These are phyloP conservation scores for Stichodactyla helianthus DNA, from an alignment of 64 coral and sea anemone genomes.

Conservation along the genomic window DNA sequence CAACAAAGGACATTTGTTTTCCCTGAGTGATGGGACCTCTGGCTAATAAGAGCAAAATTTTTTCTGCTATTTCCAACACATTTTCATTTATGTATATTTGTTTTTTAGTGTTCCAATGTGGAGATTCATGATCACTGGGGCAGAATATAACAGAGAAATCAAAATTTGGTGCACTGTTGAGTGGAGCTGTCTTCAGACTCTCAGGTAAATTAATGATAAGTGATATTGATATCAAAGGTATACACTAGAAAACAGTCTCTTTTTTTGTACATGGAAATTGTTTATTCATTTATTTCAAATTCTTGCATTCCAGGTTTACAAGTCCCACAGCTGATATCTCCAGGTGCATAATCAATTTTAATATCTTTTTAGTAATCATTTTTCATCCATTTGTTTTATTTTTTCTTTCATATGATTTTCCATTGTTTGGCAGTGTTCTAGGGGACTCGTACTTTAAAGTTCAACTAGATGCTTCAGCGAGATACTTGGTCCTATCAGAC, in stretches of 20 bases:
- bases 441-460: conserved; percentile 69
- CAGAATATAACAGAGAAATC: conserved; percentile 79
- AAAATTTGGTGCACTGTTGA: conserved; percentile 96
- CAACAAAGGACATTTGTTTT: too few species aligned
- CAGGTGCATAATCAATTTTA: background rate
- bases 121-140: conserved; percentile 94
- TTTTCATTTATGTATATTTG: background rate
- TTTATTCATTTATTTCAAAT: background rate
- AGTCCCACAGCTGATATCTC: conserved; percentile 20
- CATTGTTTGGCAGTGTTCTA: conserved; percentile 28
- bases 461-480: conserved; percentile 73
- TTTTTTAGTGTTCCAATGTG: conserved; percentile 77
- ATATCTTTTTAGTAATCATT: background rate
- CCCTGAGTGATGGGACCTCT: too few species aligned
- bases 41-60: too few species aligned
- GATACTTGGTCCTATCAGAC: conserved; percentile 89
- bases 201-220: conserved; percentile 35
- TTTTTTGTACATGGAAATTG: background rate
- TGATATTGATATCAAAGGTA: too few species aligned
- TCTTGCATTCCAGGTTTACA: conserved; percentile 5
- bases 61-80: too few species aligned
- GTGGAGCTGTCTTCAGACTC: conserved; percentile 87
- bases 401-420: background rate
- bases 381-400: too few species aligned
- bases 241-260: too few species aligned